Conservation (phyloP, 2,888 invertebrate species). For the Tetropium fuscum region DNA sequence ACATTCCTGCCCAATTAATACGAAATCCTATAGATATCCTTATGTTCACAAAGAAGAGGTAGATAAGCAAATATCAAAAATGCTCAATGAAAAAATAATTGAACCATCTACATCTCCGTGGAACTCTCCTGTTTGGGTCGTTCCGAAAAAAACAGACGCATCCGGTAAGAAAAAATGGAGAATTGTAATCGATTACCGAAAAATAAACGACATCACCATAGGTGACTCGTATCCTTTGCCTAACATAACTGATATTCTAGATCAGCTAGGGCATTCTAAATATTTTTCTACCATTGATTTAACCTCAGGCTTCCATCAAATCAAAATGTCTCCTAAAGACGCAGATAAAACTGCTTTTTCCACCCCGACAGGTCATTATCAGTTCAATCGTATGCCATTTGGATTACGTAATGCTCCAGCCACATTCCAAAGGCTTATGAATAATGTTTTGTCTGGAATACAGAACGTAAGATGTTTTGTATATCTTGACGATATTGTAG, state of each 20-base stretch:
- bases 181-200: constrained; percentile 59
- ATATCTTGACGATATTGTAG: constrained; percentile 59
- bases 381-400: constrained; percentile 30
- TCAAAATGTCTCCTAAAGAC: constrained; percentile 29
- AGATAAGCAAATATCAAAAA: constrained; percentile 49
- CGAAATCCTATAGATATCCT: constrained; percentile 10
- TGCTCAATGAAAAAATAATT: constrained; percentile 47
- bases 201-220: constrained; percentile 57
- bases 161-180: constrained; percentile 52
- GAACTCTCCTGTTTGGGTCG: constrained; percentile 22
- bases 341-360: constrained; percentile 32
- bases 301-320: constrained; percentile 35
- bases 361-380: constrained; percentile 27
- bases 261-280: constrained; percentile 33
- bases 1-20: background rate
- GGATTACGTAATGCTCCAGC: constrained; percentile 32
- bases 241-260: constrained; percentile 29
- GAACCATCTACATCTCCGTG: constrained; percentile 17
- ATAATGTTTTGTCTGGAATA: constrained; percentile 46
- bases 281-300: constrained; percentile 32
- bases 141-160: constrained; percentile 52
- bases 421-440: constrained; percentile 41
- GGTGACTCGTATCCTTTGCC: constrained; percentile 56
- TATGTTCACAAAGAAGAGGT: constrained; percentile 50
- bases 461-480: constrained; percentile 52